These are phyloP conservation scores for Belonocnema kinseyi DNA, from an alignment of 1,140 invertebrate genomes.

Conservation along the genomic window DNA sequence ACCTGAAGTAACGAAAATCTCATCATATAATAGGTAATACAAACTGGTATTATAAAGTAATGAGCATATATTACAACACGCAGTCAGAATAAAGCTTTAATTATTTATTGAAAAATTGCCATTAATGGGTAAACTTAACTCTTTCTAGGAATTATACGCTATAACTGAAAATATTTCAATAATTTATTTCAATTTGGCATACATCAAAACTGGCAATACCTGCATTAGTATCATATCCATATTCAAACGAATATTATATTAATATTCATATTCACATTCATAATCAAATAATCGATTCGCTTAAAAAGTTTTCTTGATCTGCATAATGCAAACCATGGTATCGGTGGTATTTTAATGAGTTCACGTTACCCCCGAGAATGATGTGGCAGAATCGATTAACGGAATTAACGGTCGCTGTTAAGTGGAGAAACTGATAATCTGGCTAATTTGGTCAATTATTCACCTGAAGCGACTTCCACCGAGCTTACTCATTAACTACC, in stretches of 20 bases:
- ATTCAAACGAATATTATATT: not conserved
- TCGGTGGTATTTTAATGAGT: constrained; percentile 11
- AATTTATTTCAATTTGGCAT: not conserved
- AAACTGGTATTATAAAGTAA: too few species aligned
- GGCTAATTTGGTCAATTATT: constrained; percentile 16
- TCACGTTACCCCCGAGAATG: constrained; percentile 2
- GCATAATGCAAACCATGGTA: constrained; percentile 23
- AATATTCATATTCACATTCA: not conserved
- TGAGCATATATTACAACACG: too few species aligned
- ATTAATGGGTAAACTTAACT: too few species aligned
- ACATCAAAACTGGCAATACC: not conserved
- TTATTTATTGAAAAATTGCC: too few species aligned
- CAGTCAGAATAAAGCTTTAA: too few species aligned
- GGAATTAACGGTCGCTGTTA: constrained; percentile 7
- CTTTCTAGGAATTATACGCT: too few species aligned
- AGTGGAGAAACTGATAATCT: constrained; percentile 23
- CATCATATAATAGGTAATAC: too few species aligned
- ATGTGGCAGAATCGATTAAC: constrained; percentile 29
- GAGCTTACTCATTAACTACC: not conserved
- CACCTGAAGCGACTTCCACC: constrained; percentile 13
- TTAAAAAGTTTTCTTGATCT: constrained; percentile 17
- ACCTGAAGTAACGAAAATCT: too few species aligned
- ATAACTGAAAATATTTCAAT: too few species aligned
- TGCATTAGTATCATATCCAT: not conserved
- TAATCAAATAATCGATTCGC: not conserved